Evolutionary conservation across 1,140 invertebrate species (phyloP), one percentile per base, ranked within the genome.

Genomic region (Phymorhynchus buccinoides): DNA sequence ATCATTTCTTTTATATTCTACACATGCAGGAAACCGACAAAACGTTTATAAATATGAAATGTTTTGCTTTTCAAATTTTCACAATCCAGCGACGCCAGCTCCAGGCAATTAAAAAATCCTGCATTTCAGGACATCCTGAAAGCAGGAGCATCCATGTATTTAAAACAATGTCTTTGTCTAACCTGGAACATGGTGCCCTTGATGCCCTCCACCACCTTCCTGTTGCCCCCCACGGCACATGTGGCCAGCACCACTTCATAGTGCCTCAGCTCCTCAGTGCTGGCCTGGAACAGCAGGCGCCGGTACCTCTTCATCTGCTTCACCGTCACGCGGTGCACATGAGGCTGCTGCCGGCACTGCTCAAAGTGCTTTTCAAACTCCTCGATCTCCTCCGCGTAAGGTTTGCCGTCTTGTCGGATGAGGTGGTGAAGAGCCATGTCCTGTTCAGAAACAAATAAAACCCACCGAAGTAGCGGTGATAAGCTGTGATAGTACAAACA

Each of bases 161-260:
- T n/a, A n/a, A n/a, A n/a, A n/a, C n/a, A n/a, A n/a, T n/a, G n/a
- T n/a, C n/a, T n/a, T n/a, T n/a, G n/a, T n/a, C n/a, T n/a, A n/a
- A 83, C 81, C 41, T 83, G 81, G 44, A 71, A 83, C 2, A 83
- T 48, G 37, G 9, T 66, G 3, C 85, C 75, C 18, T 85, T 82
- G 7, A 79, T 75, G 39, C 48, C 56, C 12, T 56, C 22, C 14
- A 89, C 48, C 6, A 88, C 35, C 52, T 83, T 87, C 27, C 79
- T 77, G 52, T 86, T 89, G 32, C 87, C 86, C 0, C 85, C 88
- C 71, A 89, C 85, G 42, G 87, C 82, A 27, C 88, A 88, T 37
- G 90, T 90, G 62, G 89, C 87, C 30, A 90, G 82, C 35, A 90
- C 88, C 1, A 89, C 88, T 39, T 90, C 88, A 83, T 88, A 83